A percentile compares a stretch with the other conserved stretches of the same genome.
Evolutionary conservation across 2,113 vertebrate genomes (phyloP).

Genomic region (Eira barbara): DNA sequence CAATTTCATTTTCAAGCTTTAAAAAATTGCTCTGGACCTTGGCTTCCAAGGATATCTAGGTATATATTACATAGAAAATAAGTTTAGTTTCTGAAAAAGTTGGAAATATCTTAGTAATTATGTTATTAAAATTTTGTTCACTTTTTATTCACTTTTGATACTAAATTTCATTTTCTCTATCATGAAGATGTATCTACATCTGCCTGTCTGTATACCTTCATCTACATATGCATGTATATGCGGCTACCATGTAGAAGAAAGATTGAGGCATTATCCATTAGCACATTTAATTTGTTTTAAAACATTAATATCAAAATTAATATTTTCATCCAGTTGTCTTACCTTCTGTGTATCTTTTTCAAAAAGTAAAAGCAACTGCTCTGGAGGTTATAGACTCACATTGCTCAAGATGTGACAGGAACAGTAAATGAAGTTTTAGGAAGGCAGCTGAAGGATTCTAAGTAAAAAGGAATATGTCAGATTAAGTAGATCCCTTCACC

Average conservation of each 20-base stretch:
- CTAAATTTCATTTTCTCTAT: neutral
- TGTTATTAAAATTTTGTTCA: neutral
- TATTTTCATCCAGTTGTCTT: neutral
- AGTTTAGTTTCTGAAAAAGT: neutral
- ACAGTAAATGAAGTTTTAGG: neutral
- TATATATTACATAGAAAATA: neutral
- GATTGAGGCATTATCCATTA: neutral
- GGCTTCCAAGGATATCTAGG: neutral
- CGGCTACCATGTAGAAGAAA: neutral
- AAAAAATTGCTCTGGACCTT: neutral
- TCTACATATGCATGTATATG: neutral
- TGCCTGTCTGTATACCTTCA: neutral
- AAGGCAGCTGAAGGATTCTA: neutral
- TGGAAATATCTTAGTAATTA: neutral
- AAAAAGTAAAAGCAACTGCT: neutral
- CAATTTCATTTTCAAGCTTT: neutral
- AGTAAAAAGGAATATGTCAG: neutral
- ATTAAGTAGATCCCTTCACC: neutral
- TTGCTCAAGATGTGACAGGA: neutral
- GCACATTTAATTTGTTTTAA: neutral
- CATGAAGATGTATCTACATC: neutral
- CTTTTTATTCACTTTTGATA: conserved; percentile 13
- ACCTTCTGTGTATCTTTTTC: neutral
- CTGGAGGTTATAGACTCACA: neutral
- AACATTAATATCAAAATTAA: neutral